These are phyloP conservation scores for Ischnus inquisitorius DNA, from an alignment of 2,888 invertebrate species.

Conservation along the genomic window DNA sequence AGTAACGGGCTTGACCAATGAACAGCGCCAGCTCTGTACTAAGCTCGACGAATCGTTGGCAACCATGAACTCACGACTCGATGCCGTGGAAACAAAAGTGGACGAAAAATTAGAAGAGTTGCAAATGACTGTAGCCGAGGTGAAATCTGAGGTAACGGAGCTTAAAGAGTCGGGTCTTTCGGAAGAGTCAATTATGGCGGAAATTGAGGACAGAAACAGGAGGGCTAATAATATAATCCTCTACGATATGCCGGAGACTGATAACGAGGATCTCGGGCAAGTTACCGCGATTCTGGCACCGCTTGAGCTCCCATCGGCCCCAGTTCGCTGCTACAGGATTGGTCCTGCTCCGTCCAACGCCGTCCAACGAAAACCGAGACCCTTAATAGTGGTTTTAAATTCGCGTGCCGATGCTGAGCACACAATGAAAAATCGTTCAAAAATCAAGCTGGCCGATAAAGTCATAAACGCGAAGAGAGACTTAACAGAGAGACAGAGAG, in stretches of 20 bases:
- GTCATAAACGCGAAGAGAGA: slow-evolving; percentile 2
- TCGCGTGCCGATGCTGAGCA: not conserved
- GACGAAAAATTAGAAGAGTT: no score
- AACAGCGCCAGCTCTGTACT: no score
- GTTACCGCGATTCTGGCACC: not conserved
- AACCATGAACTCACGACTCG: no score
- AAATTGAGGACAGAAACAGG: not conserved
- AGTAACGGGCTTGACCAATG: no score
- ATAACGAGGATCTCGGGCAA: not conserved
- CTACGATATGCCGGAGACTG: not conserved
- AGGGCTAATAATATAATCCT: not conserved
- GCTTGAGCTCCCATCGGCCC: not conserved
- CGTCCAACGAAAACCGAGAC: slow-evolving; percentile 5
- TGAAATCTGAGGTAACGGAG: not conserved
- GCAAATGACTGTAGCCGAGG: slow-evolving; percentile 2
- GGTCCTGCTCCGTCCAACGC: not conserved
- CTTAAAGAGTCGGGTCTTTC: not conserved
- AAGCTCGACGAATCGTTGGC: no score
- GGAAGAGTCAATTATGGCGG: not conserved
- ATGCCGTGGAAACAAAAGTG: no score
- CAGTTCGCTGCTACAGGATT: not conserved
- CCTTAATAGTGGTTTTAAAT: not conserved
- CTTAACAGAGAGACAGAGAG: not conserved
- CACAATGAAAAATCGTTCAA: not conserved
- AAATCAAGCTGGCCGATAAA: not conserved